Evolutionary conservation across 2,797 vertebrate genomes (phyloP), one percentile per base, ranked within the genome.

Genomic region (Sebastes itinus): DNA sequence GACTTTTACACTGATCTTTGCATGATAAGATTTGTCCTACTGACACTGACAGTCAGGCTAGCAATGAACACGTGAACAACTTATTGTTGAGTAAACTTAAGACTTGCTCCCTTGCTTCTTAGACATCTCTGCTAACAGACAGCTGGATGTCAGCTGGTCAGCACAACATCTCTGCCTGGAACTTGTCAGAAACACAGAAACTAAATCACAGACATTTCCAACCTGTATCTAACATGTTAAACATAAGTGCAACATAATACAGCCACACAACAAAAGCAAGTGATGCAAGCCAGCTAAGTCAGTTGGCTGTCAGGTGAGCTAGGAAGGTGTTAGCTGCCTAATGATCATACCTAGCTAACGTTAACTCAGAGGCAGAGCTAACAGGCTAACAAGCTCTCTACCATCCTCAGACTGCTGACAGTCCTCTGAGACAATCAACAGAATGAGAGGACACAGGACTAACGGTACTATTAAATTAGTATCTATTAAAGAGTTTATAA

Each of bases 301-400:
- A 8, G n/a, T 4, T 42, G 8, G 10, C 42, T 87, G 42, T 60
- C 80, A 80, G 30, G 5, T 63, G 38, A 77, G 73, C 25, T 7
- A 30, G n/a, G 3, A 22, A 35, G 46, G n/a, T 55, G 68, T 33
- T 66, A 28, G 22, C 25, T 65, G 33, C 42, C 56, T 83, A 82
- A 82, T 78, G 55, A 65, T 23, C 75, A 78, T 54, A 70, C 18
- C 35, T 62, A 12, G 22, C 38, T 60, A 49, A 49, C 2, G 22
- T 35, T 13, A 55, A 18, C 13, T 27, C 55, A 67, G 12, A 1
- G 60, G 74, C 38, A 27, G 59, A 72, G 80, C 87, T 67, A 87
- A 28, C 13, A 71, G 5, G 46, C 54, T 74, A 71, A 38, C 35
- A 38, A 42, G 54, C 61, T 78, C 13, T 66, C 3, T 20, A 22